Conservation (phyloP, 2,797 vertebrate species). For the Acomys russatus region DNA sequence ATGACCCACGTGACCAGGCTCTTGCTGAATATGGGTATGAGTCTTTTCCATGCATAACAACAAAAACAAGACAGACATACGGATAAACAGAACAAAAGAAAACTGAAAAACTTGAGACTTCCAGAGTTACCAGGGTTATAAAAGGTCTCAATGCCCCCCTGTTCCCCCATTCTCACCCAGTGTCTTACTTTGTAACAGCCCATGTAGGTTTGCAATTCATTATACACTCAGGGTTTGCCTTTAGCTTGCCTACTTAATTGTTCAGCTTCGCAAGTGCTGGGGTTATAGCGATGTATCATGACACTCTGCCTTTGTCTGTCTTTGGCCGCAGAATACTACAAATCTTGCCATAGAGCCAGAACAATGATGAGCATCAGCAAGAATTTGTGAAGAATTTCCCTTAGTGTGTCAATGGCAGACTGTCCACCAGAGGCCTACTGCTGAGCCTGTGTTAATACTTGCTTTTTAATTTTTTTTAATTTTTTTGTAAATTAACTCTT, state of each 20-base stretch:
- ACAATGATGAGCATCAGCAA: neutral
- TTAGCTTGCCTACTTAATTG: neutral
- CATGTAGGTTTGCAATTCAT: neutral
- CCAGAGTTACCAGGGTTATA: neutral
- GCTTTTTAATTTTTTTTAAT: neutral
- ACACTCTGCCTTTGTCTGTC: neutral
- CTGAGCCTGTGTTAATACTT: too few species aligned
- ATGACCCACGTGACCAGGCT: neutral
- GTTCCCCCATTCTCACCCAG: too few species aligned
- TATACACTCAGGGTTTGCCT: neutral
- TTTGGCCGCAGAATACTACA: neutral
- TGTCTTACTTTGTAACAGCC: neutral
- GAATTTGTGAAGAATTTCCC: neutral
- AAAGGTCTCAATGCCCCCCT: neutral
- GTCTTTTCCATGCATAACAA: neutral
- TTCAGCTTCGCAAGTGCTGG: neutral
- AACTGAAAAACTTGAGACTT: neutral
- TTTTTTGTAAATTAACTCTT: neutral
- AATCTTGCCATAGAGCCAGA: neutral
- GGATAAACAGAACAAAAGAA: neutral
- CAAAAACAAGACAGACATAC: neutral
- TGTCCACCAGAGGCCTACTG: too few species aligned
- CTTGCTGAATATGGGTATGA: neutral
- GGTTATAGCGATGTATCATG: neutral
- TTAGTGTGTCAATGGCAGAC: neutral